Evolutionary conservation across 2,797 vertebrate species (phyloP).

Genomic region (Pempheris klunzingeri): DNA sequence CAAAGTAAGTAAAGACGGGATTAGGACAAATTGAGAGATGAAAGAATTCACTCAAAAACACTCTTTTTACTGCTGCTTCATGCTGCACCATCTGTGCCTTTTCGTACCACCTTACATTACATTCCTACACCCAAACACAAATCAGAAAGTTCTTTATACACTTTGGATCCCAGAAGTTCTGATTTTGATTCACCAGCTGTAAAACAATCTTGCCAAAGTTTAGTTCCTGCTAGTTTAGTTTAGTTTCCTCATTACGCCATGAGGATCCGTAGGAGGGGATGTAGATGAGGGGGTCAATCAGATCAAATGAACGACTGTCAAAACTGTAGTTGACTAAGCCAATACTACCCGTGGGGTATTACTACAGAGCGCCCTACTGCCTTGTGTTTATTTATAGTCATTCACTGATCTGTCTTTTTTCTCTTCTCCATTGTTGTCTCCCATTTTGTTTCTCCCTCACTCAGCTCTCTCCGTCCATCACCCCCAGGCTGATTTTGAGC

Average conservation of each 20-base stretch:
- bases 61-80: not conserved
- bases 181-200: not conserved
- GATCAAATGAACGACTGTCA: not conserved
- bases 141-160: not conserved
- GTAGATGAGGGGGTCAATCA: not conserved
- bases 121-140: not conserved
- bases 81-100: not conserved
- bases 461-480: conserved; percentile 4
- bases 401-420: not conserved
- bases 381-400: not conserved
- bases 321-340: no score
- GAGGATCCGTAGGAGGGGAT: no score
- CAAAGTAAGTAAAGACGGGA: no score
- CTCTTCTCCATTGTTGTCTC: not conserved
- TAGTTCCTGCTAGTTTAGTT: not conserved
- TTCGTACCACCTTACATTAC: not conserved
- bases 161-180: not conserved
- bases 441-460: not conserved
- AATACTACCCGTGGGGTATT: no score
- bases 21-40: not conserved
- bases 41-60: no score
- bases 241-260: not conserved
- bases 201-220: not conserved
- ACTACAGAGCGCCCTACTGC: not conserved
- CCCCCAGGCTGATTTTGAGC: conserved; percentile 6